Conservation (phyloP, 2,888 invertebrate species). For the Eristalinus sepulchralis region DNA sequence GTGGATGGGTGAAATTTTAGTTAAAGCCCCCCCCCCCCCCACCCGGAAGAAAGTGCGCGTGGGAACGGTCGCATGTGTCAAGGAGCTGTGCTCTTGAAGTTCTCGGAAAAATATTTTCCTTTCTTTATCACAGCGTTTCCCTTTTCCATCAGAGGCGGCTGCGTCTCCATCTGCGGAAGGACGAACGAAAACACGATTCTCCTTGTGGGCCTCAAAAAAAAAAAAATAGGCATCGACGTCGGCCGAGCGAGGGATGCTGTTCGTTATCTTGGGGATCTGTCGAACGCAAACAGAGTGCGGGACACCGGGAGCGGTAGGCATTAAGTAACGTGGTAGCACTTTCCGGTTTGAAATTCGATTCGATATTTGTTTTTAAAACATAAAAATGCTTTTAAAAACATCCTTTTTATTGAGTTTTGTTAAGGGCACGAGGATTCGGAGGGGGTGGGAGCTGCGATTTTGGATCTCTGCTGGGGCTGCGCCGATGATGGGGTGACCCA, state of each 20-base stretch:
- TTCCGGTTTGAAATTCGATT: slow-evolving; percentile 61
- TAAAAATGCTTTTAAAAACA: slow-evolving; percentile 66
- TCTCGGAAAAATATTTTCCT: slow-evolving; percentile 66
- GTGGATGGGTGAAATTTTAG: slow-evolving; percentile 54
- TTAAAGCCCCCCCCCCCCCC: slow-evolving; percentile 34
- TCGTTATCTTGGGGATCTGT: slow-evolving; percentile 19
- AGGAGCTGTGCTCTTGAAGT: slow-evolving; percentile 16
- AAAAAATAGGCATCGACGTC: slow-evolving; percentile 40
- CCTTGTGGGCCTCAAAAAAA: slow-evolving; percentile 29
- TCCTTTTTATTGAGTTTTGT: not conserved
- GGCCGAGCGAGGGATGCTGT: slow-evolving; percentile 27
- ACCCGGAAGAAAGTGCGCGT: slow-evolving; percentile 54
- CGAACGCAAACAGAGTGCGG: not conserved
- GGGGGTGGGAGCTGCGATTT: not conserved
- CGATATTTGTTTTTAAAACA: slow-evolving; percentile 71
- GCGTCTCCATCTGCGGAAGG: not conserved
- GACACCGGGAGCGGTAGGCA: slow-evolving; percentile 11
- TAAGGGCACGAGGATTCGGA: not conserved
- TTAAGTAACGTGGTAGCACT: slow-evolving; percentile 49
- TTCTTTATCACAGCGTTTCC: slow-evolving; percentile 40
- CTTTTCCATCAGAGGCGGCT: slow-evolving; percentile 10
- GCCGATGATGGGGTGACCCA: not conserved
- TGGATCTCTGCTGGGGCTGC: slow-evolving; percentile 20
- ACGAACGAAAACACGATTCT: slow-evolving; percentile 1
- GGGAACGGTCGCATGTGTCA: slow-evolving; percentile 55